These are phyloP conservation scores for Passer domesticus DNA, from an alignment of 2,113 vertebrate species.

Conservation along the genomic window DNA sequence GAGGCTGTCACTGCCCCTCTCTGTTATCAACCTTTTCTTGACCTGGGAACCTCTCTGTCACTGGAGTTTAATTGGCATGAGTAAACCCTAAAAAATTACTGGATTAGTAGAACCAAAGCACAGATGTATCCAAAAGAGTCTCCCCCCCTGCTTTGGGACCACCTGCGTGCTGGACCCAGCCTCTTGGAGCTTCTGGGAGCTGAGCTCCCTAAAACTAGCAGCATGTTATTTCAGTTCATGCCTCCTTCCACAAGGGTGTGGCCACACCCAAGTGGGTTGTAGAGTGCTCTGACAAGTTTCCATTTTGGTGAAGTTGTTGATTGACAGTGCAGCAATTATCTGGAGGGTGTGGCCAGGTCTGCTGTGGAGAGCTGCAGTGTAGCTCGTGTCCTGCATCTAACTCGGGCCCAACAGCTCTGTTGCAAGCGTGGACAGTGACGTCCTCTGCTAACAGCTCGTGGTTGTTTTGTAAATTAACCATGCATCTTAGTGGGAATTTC, in stretches of 20 bases:
- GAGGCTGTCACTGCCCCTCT: not conserved
- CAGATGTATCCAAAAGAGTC: not conserved
- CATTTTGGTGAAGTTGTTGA: not conserved
- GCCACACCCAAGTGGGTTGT: not conserved
- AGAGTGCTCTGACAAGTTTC: not conserved
- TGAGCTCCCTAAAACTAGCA: not conserved
- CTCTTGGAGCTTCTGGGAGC: not conserved
- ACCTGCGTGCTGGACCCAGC: not conserved
- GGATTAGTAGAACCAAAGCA: not conserved
- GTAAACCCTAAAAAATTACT: not conserved
- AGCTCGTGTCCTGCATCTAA: accelerated
- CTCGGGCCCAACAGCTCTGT: not conserved
- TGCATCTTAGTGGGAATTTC: not conserved
- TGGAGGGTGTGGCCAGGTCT: not conserved
- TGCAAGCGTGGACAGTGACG: not conserved
- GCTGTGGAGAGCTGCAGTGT: not conserved
- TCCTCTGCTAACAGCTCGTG: not conserved
- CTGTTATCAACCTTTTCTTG: not conserved
- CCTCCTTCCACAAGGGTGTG: not conserved
- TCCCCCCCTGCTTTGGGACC: not conserved
- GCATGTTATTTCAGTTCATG: not conserved
- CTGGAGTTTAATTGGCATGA: not conserved
- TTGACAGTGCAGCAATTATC: not conserved
- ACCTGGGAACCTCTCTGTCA: not conserved
- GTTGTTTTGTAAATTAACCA: not conserved